Evolutionary conservation across 2,113 vertebrate species (phyloP).

Genomic region (Bos taurus): DNA sequence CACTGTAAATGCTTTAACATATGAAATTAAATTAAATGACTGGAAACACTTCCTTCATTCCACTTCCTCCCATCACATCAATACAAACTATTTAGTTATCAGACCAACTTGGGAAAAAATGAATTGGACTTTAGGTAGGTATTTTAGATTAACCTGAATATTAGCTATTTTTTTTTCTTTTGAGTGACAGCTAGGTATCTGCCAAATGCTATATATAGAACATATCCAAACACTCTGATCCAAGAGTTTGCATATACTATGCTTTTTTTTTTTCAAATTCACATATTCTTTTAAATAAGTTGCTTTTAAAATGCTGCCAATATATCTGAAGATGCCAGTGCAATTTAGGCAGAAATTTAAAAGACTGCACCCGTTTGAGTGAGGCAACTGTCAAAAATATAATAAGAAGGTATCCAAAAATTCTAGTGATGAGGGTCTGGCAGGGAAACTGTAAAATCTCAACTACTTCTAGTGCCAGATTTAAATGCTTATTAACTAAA

Average conservation of each 20-base stretch:
- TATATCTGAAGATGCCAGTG: background rate
- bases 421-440: background rate
- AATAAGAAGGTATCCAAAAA: background rate
- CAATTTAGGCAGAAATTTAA: slow-evolving; percentile 4
- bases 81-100: background rate
- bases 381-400: slow-evolving; percentile 22
- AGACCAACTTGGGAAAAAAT: slow-evolving; percentile 20
- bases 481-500: background rate
- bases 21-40: background rate
- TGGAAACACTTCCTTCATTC: background rate
- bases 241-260: background rate
- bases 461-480: background rate
- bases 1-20: background rate
- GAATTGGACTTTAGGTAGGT: background rate
- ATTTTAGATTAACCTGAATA: slow-evolving; percentile 14
- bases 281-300: slow-evolving; percentile 13
- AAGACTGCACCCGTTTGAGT: background rate
- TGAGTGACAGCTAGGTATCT: slow-evolving; percentile 8
- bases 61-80: background rate
- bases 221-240: background rate
- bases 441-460: background rate
- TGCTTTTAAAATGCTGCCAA: slow-evolving; percentile 14
- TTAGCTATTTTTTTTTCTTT: background rate
- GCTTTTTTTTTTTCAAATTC: background rate
- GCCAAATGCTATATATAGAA: slow-evolving; percentile 32